Evolutionary conservation across 2,888 invertebrate genomes (phyloP).

Genomic region (Digitonthophagus gazella): DNA sequence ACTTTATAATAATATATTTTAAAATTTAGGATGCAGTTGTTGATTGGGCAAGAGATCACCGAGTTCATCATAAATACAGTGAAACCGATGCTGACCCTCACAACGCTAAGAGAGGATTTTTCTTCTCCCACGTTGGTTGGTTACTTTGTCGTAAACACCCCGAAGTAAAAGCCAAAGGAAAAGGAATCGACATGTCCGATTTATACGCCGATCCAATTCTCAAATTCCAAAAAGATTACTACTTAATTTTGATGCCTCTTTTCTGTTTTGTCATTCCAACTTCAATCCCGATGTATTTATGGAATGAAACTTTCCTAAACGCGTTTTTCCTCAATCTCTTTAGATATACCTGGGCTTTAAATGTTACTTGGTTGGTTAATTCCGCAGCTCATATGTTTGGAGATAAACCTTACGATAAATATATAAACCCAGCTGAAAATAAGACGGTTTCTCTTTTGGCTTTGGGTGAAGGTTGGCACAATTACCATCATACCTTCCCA

Average conservation of each 20-base stretch:
- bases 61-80: conserved; percentile 89
- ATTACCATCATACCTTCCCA: conserved; percentile 84
- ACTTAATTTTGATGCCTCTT: conserved; percentile 70
- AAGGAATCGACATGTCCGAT: conserved; percentile 81
- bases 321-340: conserved; percentile 70
- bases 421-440: conserved; percentile 73
- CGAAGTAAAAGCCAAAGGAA: conserved; percentile 82
- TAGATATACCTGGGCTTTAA: conserved; percentile 76
- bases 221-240: conserved; percentile 86
- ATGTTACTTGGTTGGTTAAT: conserved; percentile 89
- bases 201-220: conserved; percentile 78
- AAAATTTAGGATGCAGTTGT: conserved; percentile 38
- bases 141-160: conserved; percentile 87
- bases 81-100: conserved; percentile 95
- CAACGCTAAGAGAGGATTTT: conserved; percentile 89
- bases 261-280: conserved; percentile 78
- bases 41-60: conserved; percentile 78
- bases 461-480: conserved; percentile 81
- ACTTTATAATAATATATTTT: neutral
- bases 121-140: conserved; percentile 97
- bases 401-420: conserved; percentile 70
- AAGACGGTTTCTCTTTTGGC: conserved; percentile 65
- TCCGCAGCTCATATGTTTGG: conserved; percentile 85
- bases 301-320: conserved; percentile 71
- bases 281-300: conserved; percentile 69